Conservation (phyloP, 1,140 invertebrate genomes). For the Vollenhovia emeryi region DNA sequence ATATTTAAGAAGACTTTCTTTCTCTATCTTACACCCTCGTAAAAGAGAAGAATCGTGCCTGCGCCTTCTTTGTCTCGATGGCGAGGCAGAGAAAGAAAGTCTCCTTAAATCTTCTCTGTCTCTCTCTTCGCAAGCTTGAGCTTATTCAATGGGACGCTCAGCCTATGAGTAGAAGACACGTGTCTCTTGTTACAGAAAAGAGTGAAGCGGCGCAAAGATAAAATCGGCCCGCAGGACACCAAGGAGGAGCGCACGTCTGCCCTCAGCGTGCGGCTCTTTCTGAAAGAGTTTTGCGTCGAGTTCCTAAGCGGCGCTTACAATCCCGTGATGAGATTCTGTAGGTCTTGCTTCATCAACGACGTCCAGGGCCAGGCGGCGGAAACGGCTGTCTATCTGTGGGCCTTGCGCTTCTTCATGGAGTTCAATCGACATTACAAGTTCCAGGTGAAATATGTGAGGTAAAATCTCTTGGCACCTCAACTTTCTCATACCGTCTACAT, state of each 20-base stretch:
- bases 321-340: constrained; percentile 93
- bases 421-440: constrained; percentile 96
- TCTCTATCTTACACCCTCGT: no score
- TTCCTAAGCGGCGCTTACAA: constrained; percentile 97
- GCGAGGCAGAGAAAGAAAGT: no score
- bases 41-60: no score
- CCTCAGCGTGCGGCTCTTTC: constrained; percentile 92
- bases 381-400: constrained; percentile 97
- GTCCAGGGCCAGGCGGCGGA: constrained; percentile 88
- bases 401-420: constrained; percentile 98
- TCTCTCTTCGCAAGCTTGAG: no score
- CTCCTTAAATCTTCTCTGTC: no score
- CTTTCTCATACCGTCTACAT: constrained; percentile 35
- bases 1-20: no score
- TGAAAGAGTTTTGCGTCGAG: constrained; percentile 97
- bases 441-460: constrained; percentile 95
- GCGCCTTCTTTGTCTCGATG: no score
- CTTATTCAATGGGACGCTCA: no score
- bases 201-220: constrained; percentile 89
- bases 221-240: constrained; percentile 86
- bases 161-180: no score
- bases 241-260: constrained; percentile 90
- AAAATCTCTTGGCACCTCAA: constrained; percentile 76
- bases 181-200: constrained; percentile 86
- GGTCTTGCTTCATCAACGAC: constrained; percentile 81